A percentile compares a stretch with the other conserved stretches of the same genome.
These are phyloP conservation scores for Halcyon malimbica DNA, from an alignment of 2,113 vertebrate genomes.

Conservation along the genomic window DNA sequence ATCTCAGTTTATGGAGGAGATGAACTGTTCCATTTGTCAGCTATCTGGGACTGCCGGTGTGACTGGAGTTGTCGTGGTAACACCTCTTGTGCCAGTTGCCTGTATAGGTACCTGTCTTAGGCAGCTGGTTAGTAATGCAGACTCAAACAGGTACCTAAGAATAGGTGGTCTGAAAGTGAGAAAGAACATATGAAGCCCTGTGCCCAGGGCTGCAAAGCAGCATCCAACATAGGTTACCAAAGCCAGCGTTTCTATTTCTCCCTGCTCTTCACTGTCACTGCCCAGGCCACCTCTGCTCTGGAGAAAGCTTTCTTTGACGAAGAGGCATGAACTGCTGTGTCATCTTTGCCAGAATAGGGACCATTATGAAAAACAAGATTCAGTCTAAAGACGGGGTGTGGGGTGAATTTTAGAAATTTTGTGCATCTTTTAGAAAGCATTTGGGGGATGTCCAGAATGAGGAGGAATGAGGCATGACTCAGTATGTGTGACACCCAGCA, in stretches of 20 bases:
- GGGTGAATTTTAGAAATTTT: background rate
- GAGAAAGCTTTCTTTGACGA: background rate
- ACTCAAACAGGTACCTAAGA: background rate
- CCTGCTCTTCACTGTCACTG: background rate
- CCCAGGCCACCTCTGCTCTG: background rate
- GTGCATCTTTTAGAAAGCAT: background rate
- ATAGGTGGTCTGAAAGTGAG: background rate
- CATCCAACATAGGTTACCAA: background rate
- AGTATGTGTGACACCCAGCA: background rate
- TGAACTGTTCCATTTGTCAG: background rate
- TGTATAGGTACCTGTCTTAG: accelerated
- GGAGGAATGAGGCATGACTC: background rate
- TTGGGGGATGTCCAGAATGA: background rate
- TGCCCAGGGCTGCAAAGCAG: background rate
- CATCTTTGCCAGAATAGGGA: background rate
- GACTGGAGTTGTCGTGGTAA: background rate
- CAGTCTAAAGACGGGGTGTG: accelerated
- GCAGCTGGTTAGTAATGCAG: accelerated
- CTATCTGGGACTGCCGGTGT: background rate
- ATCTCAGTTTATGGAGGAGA: background rate
- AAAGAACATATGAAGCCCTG: background rate
- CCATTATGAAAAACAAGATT: background rate
- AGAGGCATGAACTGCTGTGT: background rate
- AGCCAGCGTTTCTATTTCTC: background rate
- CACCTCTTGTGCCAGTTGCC: background rate